phyloP scores from a whole-genome alignment of 1,140 invertebrate genomes.

The Penaeus indicus region DNA sequence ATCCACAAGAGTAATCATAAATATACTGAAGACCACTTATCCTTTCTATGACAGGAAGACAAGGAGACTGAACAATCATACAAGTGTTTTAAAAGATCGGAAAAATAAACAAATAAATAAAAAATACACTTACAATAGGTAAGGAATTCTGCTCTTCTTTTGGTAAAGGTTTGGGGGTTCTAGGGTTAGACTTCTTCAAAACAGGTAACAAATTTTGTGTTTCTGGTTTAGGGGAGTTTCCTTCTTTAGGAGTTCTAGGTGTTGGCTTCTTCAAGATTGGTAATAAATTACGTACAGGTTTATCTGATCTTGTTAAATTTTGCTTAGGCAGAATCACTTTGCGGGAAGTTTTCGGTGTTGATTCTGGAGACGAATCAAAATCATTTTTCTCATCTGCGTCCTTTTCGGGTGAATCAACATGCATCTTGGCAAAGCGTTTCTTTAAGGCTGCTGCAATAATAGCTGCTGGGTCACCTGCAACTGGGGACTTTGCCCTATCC shows the following conservation, averaged over 20 bases:
- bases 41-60: no score
- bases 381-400: slow-evolving; percentile 47
- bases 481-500: slow-evolving; percentile 44
- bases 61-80: no score
- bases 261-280: slow-evolving; percentile 35
- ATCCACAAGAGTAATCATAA: no score
- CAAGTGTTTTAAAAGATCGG: neutral
- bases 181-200: slow-evolving; percentile 36
- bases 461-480: slow-evolving; percentile 44
- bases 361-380: slow-evolving; percentile 55
- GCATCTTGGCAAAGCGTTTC: slow-evolving; percentile 62
- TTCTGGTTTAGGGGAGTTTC: neutral
- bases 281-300: slow-evolving; percentile 10
- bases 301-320: neutral
- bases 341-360: slow-evolving; percentile 31
- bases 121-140: slow-evolving; percentile 46
- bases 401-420: slow-evolving; percentile 53
- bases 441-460: slow-evolving; percentile 62
- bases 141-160: slow-evolving; percentile 42
- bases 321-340: slow-evolving; percentile 8
- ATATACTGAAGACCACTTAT: no score
- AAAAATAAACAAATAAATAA: neutral
- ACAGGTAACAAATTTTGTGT: slow-evolving; percentile 7
- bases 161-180: slow-evolving; percentile 27
- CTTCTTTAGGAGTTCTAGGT: neutral